A percentile compares a stretch with the other conserved stretches of the same genome.
Conservation (phyloP, 2,888 invertebrate genomes). For the Pollenia labialis region DNA sequence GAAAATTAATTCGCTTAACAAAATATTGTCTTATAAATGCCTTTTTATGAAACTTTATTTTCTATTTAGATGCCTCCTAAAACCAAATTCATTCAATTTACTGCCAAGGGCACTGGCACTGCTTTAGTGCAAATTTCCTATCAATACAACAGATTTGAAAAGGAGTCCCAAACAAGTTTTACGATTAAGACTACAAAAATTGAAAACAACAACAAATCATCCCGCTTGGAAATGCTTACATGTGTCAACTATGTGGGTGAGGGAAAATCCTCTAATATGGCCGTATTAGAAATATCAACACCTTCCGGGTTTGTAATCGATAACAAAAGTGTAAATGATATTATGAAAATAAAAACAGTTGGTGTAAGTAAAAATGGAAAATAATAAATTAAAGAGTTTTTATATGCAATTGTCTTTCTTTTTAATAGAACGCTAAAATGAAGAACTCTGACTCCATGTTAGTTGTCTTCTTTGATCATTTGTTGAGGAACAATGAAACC, state of each 20-base stretch:
- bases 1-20: too few species aligned
- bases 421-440: slow-evolving; percentile 86
- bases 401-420: background rate
- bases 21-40: too few species aligned
- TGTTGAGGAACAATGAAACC: slow-evolving; percentile 86
- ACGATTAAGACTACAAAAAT: slow-evolving; percentile 92
- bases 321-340: slow-evolving; percentile 88
- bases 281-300: slow-evolving; percentile 94
- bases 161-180: slow-evolving; percentile 94
- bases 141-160: slow-evolving; percentile 92
- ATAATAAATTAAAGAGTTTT: background rate
- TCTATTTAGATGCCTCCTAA: slow-evolving; percentile 78
- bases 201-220: slow-evolving; percentile 83
- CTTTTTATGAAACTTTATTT: too few species aligned
- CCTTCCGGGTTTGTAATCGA: slow-evolving; percentile 96
- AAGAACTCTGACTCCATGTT: slow-evolving; percentile 87
- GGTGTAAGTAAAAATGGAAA: slow-evolving; percentile 76
- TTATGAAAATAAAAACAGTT: slow-evolving; percentile 84
- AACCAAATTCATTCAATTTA: slow-evolving; percentile 88
- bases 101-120: slow-evolving; percentile 92
- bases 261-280: slow-evolving; percentile 91
- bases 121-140: slow-evolving; percentile 91
- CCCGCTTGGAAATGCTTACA: slow-evolving; percentile 91
- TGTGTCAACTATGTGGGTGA: slow-evolving; percentile 88
- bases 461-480: slow-evolving; percentile 90